Percentiles rank a stretch among this genome's conserved stretches.
Conservation (phyloP, 2,113 vertebrate genomes). For the Seriola dumerili region DNA sequence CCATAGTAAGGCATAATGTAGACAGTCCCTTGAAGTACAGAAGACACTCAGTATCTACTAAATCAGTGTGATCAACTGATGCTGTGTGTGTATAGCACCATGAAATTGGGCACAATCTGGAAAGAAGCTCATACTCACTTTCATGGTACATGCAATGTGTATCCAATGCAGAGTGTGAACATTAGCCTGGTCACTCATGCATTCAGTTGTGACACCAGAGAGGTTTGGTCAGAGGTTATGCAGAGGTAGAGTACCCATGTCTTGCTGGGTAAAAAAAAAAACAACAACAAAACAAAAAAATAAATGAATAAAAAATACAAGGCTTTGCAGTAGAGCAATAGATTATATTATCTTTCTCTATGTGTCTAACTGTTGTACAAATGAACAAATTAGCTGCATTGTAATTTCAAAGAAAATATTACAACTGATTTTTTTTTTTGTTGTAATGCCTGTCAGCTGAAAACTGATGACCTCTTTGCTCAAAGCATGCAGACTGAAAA, state of each 20-base stretch:
- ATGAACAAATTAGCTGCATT: neutral
- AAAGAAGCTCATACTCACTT: conserved; percentile 81
- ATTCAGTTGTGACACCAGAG: conserved; percentile 76
- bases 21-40: conserved; percentile 27
- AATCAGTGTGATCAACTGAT: conserved; percentile 77
- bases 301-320: neutral
- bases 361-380: neutral
- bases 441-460: conserved; percentile 12
- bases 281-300: neutral
- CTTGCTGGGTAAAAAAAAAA: conserved; percentile 24
- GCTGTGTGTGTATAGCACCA: conserved; percentile 73
- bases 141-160: conserved; percentile 80
- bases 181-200: conserved; percentile 75
- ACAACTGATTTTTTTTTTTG: neutral
- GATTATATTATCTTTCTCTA: neutral
- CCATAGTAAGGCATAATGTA: neutral
- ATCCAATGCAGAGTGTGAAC: conserved; percentile 78
- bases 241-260: conserved; percentile 57
- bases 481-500: conserved; percentile 6
- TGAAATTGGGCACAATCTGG: conserved; percentile 83
- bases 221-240: conserved; percentile 75
- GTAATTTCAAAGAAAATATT: neutral
- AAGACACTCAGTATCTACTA: conserved; percentile 52
- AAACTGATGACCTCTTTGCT: conserved; percentile 15
- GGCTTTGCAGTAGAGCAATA: neutral